Conservation (phyloP, 2,888 invertebrate genomes). For the Lymantria dispar region DNA sequence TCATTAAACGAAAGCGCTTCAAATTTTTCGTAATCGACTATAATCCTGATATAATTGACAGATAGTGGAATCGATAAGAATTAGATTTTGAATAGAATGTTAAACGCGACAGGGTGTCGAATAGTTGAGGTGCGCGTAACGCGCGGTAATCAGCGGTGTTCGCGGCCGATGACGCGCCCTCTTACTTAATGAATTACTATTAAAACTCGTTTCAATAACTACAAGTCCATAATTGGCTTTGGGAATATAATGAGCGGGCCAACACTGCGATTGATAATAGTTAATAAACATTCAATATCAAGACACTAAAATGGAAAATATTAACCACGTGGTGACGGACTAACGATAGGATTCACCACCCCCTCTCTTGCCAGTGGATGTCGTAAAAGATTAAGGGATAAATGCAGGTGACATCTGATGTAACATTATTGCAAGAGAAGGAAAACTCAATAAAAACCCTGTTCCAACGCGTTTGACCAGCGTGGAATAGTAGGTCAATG, state of each 20-base stretch:
- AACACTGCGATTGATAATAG: conserved; percentile 32
- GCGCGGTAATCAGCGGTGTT: conserved; percentile 37
- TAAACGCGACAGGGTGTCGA: conserved; percentile 32
- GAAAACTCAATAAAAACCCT: too few species aligned
- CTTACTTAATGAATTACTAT: conserved; percentile 40
- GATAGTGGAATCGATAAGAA: conserved; percentile 44
- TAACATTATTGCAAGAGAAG: too few species aligned
- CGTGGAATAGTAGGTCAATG: too few species aligned
- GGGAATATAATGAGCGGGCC: conserved; percentile 37
- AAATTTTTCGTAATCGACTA: conserved; percentile 36
- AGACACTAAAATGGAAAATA: too few species aligned
- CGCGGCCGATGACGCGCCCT: conserved; percentile 19
- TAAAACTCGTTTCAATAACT: conserved; percentile 39
- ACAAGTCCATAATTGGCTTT: conserved; percentile 49
- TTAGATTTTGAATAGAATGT: conserved; percentile 50
- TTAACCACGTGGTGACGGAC: too few species aligned
- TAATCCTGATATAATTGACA: conserved; percentile 57
- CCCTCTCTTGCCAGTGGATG: too few species aligned
- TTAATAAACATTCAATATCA: too few species aligned
- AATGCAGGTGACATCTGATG: too few species aligned
- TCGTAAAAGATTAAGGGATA: too few species aligned
- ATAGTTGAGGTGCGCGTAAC: conserved; percentile 28
- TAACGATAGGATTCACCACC: too few species aligned
- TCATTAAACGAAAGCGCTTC: conserved; percentile 38
- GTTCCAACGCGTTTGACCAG: too few species aligned